Conservation (phyloP, 2,888 invertebrate species). For the Meandrusa payeni region DNA sequence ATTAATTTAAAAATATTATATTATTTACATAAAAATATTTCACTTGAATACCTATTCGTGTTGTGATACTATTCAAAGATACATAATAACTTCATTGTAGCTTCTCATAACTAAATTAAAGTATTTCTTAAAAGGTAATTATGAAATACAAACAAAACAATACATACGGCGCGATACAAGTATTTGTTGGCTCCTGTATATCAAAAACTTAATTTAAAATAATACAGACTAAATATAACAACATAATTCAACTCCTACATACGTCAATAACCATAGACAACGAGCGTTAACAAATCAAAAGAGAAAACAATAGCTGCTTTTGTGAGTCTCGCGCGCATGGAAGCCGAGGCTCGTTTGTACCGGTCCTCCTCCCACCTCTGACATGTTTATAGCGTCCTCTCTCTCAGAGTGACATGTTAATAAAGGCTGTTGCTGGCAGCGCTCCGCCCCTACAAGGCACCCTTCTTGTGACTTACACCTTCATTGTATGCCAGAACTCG, state of each 20-base stretch:
- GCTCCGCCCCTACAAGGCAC: constrained; percentile 44
- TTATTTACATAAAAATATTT: too few species aligned
- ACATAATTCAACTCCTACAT: not conserved
- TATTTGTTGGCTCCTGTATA: not conserved
- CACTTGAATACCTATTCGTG: too few species aligned
- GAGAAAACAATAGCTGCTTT: constrained; percentile 51
- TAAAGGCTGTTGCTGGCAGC: constrained; percentile 46
- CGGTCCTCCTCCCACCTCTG: constrained; percentile 36
- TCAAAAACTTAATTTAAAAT: not conserved
- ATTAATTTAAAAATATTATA: too few species aligned
- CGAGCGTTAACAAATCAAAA: constrained; percentile 47
- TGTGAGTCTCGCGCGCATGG: constrained; percentile 47
- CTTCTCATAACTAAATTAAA: too few species aligned
- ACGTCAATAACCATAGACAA: constrained; percentile 48
- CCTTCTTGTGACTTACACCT: constrained; percentile 31
- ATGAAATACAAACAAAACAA: too few species aligned
- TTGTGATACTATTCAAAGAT: too few species aligned
- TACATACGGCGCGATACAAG: too few species aligned
- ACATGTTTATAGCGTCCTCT: constrained; percentile 40
- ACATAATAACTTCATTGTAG: too few species aligned
- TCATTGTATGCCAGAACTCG: constrained; percentile 24
- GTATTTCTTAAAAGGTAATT: too few species aligned
- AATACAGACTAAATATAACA: constrained; percentile 8
- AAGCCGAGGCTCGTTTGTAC: constrained; percentile 38
- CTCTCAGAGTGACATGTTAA: constrained; percentile 61